Percentiles rank a stretch among this genome's conserved stretches.
Conservation (phyloP, 1,140 invertebrate genomes). For the Drosophila elegans region DNA sequence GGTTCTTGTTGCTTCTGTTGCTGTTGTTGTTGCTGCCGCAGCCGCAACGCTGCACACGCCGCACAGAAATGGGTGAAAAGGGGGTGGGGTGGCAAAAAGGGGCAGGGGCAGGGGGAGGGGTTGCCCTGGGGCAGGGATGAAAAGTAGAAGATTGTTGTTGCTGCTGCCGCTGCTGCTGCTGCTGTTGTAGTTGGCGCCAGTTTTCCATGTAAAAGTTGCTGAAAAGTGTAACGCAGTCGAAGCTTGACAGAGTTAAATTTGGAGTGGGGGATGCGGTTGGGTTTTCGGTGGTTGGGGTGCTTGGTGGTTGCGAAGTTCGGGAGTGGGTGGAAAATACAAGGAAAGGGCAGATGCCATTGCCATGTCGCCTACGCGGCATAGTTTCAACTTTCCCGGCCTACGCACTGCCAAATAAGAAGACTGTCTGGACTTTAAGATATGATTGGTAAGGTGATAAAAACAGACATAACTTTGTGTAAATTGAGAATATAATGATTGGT, state of each 20-base stretch:
- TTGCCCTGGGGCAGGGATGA: slow-evolving; percentile 60
- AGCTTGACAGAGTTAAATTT: slow-evolving; percentile 37
- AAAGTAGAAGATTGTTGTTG: slow-evolving; percentile 53
- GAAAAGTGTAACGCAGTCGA: slow-evolving; percentile 79
- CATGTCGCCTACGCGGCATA: slow-evolving; percentile 75
- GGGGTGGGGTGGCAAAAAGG: neutral
- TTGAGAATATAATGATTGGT: neutral
- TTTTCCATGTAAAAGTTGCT: slow-evolving; percentile 77
- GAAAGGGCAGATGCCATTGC: slow-evolving; percentile 33
- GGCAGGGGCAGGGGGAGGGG: neutral
- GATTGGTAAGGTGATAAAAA: neutral
- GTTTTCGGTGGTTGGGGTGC: neutral
- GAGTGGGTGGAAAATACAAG: neutral
- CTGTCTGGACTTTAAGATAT: neutral
- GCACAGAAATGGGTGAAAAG: slow-evolving; percentile 22
- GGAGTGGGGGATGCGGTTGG: slow-evolving; percentile 15
- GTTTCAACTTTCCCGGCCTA: slow-evolving; percentile 62
- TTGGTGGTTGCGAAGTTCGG: neutral
- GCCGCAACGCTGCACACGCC: slow-evolving; percentile 74
- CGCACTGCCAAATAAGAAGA: slow-evolving; percentile 20
- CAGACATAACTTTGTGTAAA: neutral
- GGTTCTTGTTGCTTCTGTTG: slow-evolving; percentile 11
- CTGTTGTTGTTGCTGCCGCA: slow-evolving; percentile 51
- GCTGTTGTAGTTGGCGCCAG: slow-evolving; percentile 75
- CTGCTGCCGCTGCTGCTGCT: slow-evolving; percentile 35